Percentiles rank a stretch among this genome's conserved stretches.
These are phyloP conservation scores for Eilema depressum DNA, from an alignment of 2,888 invertebrate species.

Conservation along the genomic window DNA sequence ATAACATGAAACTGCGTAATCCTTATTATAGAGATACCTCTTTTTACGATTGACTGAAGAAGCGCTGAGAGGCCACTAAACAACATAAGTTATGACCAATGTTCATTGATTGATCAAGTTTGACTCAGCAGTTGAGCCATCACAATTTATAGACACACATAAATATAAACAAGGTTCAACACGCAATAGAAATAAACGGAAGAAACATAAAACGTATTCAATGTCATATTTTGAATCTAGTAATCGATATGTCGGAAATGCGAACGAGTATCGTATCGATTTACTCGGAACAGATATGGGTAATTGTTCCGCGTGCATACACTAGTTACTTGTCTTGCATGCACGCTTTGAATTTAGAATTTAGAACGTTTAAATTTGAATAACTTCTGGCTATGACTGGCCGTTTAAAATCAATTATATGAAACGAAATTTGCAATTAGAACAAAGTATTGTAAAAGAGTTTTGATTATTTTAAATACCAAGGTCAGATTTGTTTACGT, in stretches of 20 bases:
- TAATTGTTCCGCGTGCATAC: constrained; percentile 34
- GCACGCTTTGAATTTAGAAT: constrained; percentile 51
- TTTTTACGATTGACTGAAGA: background rate
- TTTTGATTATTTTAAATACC: too few relatives aligned
- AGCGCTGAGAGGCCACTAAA: background rate
- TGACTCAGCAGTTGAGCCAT: constrained; percentile 9
- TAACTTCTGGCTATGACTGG: constrained; percentile 47
- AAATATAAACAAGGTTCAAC: constrained; percentile 8
- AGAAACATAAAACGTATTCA: constrained; percentile 16
- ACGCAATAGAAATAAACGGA: constrained; percentile 21
- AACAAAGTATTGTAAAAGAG: too few relatives aligned
- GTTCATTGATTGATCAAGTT: constrained; percentile 20
- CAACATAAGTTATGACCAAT: constrained; percentile 12
- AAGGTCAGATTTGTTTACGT: too few relatives aligned
- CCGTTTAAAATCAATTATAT: constrained; percentile 27
- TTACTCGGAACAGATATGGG: constrained; percentile 29
- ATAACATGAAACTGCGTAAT: background rate
- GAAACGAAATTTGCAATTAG: background rate
- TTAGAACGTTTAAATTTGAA: constrained; percentile 43
- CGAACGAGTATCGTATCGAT: constrained; percentile 31
- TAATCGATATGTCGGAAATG: constrained; percentile 18
- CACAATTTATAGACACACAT: constrained; percentile 18
- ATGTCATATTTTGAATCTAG: constrained; percentile 13
- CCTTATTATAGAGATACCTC: background rate
- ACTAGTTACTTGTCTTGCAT: constrained; percentile 37